Conservation (phyloP, 2,113 vertebrate species). For the Rhadina sibilatrix region DNA sequence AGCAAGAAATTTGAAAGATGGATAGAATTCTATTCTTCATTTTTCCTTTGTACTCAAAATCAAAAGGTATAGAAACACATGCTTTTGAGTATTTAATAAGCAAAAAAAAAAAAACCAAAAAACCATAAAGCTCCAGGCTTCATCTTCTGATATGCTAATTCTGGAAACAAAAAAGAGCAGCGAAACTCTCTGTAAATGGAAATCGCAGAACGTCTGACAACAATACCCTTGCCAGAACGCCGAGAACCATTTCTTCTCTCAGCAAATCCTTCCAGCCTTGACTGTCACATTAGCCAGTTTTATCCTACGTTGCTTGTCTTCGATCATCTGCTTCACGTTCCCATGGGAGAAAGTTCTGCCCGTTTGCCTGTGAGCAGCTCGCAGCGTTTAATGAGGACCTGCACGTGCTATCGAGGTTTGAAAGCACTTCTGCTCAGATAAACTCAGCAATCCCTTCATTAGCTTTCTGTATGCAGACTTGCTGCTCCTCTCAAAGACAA, state of each 20-base stretch:
- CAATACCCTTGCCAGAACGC: constrained; percentile 34
- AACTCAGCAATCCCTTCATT: constrained; percentile 12
- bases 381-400: constrained; percentile 40
- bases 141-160: constrained; percentile 42
- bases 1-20: background rate
- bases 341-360: constrained; percentile 27
- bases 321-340: constrained; percentile 48
- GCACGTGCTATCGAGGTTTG: constrained; percentile 8
- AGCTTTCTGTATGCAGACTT: background rate
- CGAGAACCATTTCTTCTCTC: constrained; percentile 50
- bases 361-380: constrained; percentile 45
- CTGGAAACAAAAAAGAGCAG: constrained; percentile 11
- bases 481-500: background rate
- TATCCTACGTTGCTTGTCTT: constrained; percentile 55
- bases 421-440: background rate
- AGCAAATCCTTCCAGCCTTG: constrained; percentile 50
- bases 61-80: background rate
- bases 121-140: background rate
- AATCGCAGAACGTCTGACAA: constrained; percentile 14
- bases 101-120: background rate
- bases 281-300: constrained; percentile 62
- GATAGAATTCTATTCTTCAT: background rate
- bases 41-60: constrained; percentile 6
- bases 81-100: constrained; percentile 21
- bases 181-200: background rate